Evolutionary conservation across 2,797 vertebrate species (phyloP), one percentile per base, ranked within the genome.

Genomic region (Chanos chanos): DNA sequence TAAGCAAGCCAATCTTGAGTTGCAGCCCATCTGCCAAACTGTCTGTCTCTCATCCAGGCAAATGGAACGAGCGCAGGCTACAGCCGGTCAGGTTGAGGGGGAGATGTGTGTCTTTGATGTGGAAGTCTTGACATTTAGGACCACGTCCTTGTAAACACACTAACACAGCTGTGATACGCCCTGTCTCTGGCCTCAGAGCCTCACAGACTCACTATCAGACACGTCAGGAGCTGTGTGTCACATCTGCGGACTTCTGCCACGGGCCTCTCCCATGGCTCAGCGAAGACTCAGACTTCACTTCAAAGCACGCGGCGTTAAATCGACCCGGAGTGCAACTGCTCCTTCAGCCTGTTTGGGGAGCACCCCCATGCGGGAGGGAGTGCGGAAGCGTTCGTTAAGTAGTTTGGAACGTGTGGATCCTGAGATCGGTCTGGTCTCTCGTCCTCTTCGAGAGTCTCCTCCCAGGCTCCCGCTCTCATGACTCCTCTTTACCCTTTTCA

Each of bases 41-140:
- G 13, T 22, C 12, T 21, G 9, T 15, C 36, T 34, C 34, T 63
- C 18, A 6, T 47, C 39, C 16, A 22, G 10, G 12, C 3, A 49
- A 45, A 59, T 62, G 16, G 50, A 64, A 51, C 30, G 37, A 33
- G 21, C 52, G 7, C 21, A 56, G 56, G 36, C n/a, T 52, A 27
- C n/a, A 7, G 28, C 22, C 41, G 10, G 4, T 50, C 41, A 51
- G 40, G 51, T 30, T 41, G 31, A 27, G 48, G 2, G 34, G 43
- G 34, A 19, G 22, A 56, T 10, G 16, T 4, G 7, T 7, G 10
- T 54, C 61, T 54, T 72, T 68, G 37, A 70, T 56, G 52, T 36
- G 16, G 65, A 52, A 69, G 53, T 45, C 34, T 68, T 71, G 61
- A 70, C 64, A 68, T 79, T 66, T 72, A 70, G 53, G 24, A 27